Base-by-base conservation (phyloP, 2,113 vertebrate species). In the Pica pica region DNA sequence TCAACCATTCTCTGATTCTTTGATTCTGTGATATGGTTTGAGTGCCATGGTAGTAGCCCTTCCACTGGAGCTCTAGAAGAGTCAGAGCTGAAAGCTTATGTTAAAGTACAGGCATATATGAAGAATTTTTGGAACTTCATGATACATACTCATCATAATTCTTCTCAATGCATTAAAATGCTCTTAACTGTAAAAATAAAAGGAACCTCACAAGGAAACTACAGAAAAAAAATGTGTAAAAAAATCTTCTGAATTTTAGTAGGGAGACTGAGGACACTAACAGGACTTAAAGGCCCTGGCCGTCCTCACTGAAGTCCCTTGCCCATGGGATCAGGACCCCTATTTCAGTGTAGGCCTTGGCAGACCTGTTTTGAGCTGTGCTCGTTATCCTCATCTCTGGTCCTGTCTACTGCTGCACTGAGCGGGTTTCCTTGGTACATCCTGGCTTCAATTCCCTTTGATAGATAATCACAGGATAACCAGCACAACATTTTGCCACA, bases 401-500 rank as follows among this genome's bases (percentile, higher is more conserved):
- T 75, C 22, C 17, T 60, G 12, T 46, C 12, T 46, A 7, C 22
- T 64, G 9, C 22, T 74, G 44, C 16, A 41, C 13, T 26, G 14
- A 21, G 15, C 26, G 42, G 8, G 2, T 3, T 73, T 84, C 6
- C 37, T 57, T 13, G 16, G 41, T 28, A 13, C 13, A 39, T 33
- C 20, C 23, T 47, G 16, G 6, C 26, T 56, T 3, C 2, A 31
- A 11, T 26, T 88, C 15, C 44, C 19, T 67, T 75, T 31, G 14
- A 26, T 6, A 52, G 27, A 39, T 20, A 28, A 15, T 30, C 19
- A 74, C 9, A 60, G 41, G 10, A 57, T 13, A 77, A 2, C 4
- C 33, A 69, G 42, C 11, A 47, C 5, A 83, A 35, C 0, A 0
- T 16, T 26, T 26, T 41, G 28, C 4, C 26, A 46, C 26, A 3